These are phyloP conservation scores for Dendroctonus ponderosae DNA, from an alignment of 1,140 invertebrate genomes.

Conservation along the genomic window DNA sequence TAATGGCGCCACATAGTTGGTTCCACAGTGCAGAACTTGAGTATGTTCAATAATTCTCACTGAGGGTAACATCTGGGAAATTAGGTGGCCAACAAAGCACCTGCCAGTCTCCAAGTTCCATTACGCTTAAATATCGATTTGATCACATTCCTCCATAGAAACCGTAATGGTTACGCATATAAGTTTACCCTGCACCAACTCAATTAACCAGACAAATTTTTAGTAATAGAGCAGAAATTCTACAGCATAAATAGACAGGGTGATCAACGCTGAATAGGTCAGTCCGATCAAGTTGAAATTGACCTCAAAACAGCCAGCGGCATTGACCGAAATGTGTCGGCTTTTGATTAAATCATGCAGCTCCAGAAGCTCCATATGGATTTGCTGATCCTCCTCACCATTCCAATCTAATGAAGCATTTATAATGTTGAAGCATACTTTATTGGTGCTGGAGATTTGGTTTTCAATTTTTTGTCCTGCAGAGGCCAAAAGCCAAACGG, in stretches of 20 bases:
- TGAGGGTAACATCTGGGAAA: too few species aligned
- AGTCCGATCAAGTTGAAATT: slow-evolving; percentile 1
- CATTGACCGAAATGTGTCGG: not conserved
- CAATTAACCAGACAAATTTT: not conserved
- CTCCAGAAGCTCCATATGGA: not conserved
- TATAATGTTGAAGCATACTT: slow-evolving; percentile 7
- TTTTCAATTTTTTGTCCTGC: not conserved
- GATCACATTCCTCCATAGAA: too few species aligned
- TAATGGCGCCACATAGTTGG: too few species aligned
- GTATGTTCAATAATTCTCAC: too few species aligned
- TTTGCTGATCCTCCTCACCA: not conserved
- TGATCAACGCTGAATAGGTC: not conserved
- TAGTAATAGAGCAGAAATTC: slow-evolving; percentile 5
- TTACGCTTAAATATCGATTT: too few species aligned
- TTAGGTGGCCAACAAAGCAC: too few species aligned
- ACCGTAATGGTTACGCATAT: too few species aligned
- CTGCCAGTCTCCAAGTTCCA: too few species aligned
- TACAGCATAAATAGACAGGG: not conserved
- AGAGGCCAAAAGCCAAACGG: not conserved
- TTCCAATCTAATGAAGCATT: not conserved
- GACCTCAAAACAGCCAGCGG: slow-evolving; percentile 4
- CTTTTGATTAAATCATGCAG: slow-evolving; percentile 1
- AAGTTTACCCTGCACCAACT: too few species aligned
- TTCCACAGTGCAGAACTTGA: too few species aligned
- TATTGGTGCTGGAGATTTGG: not conserved